These are phyloP conservation scores for Paraescarpia echinospica DNA, from an alignment of 1,140 invertebrate genomes.

Conservation along the genomic window DNA sequence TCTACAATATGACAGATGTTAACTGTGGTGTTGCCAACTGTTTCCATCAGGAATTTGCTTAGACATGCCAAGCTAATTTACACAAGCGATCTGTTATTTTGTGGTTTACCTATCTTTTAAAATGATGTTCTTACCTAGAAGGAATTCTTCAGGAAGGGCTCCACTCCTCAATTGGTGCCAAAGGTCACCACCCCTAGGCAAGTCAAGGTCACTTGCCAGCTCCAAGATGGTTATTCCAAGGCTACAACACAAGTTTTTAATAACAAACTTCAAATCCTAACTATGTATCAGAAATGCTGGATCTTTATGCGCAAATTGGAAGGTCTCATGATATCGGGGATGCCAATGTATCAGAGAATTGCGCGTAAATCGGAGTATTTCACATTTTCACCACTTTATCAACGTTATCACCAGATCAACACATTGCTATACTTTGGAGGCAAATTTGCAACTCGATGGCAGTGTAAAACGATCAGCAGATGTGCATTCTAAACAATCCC, in stretches of 20 bases:
- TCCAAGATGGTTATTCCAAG: slow-evolving; percentile 76
- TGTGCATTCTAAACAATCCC: too few species aligned
- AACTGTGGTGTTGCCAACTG: background rate
- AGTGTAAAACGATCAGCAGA: too few species aligned
- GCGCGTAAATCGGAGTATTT: too few species aligned
- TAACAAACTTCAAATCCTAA: background rate
- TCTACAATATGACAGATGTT: background rate
- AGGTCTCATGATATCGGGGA: too few species aligned
- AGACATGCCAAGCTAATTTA: background rate
- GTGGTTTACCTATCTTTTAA: too few species aligned
- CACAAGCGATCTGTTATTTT: background rate
- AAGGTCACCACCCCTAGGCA: slow-evolving; percentile 68
- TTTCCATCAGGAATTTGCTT: background rate
- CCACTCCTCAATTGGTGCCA: slow-evolving; percentile 71
- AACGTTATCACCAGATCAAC: too few species aligned
- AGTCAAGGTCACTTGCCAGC: slow-evolving; percentile 70
- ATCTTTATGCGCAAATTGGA: too few species aligned
- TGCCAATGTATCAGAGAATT: too few species aligned
- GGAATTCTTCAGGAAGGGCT: slow-evolving; percentile 58
- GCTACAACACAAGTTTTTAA: slow-evolving; percentile 60
- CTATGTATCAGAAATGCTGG: background rate
- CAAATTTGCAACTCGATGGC: too few species aligned
- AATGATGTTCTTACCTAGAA: slow-evolving; percentile 44
- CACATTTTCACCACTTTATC: too few species aligned
- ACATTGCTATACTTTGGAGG: too few species aligned